Evolutionary conservation across 2,888 invertebrate species (phyloP).

Genomic region (Diabrotica balteata): DNA sequence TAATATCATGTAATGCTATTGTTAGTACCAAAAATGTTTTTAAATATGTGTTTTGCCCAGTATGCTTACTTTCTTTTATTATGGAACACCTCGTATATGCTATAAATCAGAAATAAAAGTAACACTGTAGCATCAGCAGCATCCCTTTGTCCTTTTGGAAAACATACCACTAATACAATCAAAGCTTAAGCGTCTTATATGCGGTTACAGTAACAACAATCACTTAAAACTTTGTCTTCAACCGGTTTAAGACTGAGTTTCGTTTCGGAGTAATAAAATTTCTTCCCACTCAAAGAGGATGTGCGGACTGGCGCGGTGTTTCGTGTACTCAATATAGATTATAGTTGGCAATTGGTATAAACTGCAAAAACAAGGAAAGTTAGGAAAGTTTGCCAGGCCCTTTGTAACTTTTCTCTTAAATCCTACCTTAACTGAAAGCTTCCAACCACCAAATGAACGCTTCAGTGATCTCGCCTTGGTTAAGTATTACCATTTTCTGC

Average conservation of each 20-base stretch:
- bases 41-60: too few species aligned
- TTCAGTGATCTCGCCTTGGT: conserved; percentile 30
- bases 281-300: conserved; percentile 31
- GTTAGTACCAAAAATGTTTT: too few species aligned
- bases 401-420: conserved; percentile 35
- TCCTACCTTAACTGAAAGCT: conserved; percentile 34
- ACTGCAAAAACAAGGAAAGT: conserved; percentile 38
- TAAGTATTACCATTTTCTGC: conserved; percentile 21
- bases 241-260: conserved; percentile 9
- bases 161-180: conserved; percentile 9
- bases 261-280: conserved; percentile 33
- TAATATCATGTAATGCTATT: too few species aligned
- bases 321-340: conserved; percentile 39
- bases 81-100: too few species aligned
- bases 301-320: conserved; percentile 34
- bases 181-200: conserved; percentile 24
- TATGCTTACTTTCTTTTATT: too few species aligned
- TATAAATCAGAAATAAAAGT: too few species aligned
- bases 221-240: conserved; percentile 23
- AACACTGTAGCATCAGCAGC: too few species aligned
- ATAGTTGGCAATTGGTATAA: conserved; percentile 37
- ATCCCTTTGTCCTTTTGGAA: not conserved
- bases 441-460: conserved; percentile 29
- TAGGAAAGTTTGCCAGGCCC: conserved; percentile 30
- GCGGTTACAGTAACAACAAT: conserved; percentile 30